phyloP scores from a whole-genome alignment of 2,888 invertebrate species.

The Galerucella pusilla region DNA sequence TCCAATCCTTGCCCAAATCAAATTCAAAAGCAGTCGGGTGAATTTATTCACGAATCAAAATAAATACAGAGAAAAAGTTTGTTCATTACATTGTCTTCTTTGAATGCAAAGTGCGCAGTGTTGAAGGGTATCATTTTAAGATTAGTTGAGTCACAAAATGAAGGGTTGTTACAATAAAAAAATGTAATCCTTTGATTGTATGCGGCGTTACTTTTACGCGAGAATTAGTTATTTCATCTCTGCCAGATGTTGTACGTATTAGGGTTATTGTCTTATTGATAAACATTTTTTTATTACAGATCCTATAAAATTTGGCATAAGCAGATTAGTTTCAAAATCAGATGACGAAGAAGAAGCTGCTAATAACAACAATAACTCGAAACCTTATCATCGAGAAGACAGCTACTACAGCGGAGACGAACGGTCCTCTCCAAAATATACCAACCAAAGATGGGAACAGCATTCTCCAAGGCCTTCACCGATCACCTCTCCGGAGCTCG shows the following conservation, averaged over 20 bases:
- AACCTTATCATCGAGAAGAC: slow-evolving; percentile 65
- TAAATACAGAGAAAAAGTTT: slow-evolving; percentile 31
- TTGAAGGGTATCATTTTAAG: slow-evolving; percentile 34
- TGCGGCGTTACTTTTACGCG: slow-evolving; percentile 17
- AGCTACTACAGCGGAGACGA: slow-evolving; percentile 71
- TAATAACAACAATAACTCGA: slow-evolving; percentile 66
- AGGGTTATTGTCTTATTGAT: background rate
- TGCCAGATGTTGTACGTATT: background rate
- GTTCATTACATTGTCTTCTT: slow-evolving; percentile 21
- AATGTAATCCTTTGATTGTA: slow-evolving; percentile 30
- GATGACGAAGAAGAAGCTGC: slow-evolving; percentile 72
- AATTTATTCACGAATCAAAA: background rate
- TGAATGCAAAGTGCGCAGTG: slow-evolving; percentile 29
- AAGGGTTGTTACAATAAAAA: slow-evolving; percentile 35
- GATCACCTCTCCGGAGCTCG: slow-evolving; percentile 76
- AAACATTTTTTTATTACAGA: slow-evolving; percentile 70
- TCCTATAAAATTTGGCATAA: slow-evolving; percentile 86
- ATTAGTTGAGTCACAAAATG: slow-evolving; percentile 33
- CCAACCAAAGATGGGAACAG: slow-evolving; percentile 57
- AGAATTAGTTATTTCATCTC: background rate
- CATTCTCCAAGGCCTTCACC: slow-evolving; percentile 61
- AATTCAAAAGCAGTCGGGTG: too few relatives aligned
- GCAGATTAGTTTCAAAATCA: slow-evolving; percentile 77
- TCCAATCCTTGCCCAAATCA: too few relatives aligned
- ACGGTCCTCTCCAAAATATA: slow-evolving; percentile 58